Base-by-base conservation (phyloP, 2,888 invertebrate genomes). In the Cremastinae sp. region DNA sequence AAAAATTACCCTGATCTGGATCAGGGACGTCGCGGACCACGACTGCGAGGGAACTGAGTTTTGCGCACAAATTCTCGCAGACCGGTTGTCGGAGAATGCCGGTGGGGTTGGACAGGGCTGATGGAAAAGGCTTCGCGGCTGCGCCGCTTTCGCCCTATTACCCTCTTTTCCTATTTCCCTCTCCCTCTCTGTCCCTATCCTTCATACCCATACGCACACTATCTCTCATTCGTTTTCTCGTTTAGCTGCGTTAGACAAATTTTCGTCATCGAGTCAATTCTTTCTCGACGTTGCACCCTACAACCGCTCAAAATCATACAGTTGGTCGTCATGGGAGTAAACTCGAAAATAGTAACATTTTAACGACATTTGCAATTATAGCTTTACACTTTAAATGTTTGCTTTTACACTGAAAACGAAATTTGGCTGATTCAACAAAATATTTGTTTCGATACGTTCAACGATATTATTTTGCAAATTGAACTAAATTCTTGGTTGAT, bases 61-160 rank as follows among this genome's bases (percentile, higher is more conserved):
- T 80, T 81, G 79, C 81, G 83, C 82, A 80, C 84, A 80, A 85
- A 79, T 84, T 79, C 78, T 80, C 76, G 74, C 78, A 75, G 75
- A 74, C 56, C 68, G 73, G 59, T 54, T 69, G 73, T 49, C 70
- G 74, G 62, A 73, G 64, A 75, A 66, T 62, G 66, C 66, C 71
- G 79, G 79, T 72, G 76, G 76, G 72, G 78, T 54, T 77, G 78
- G 65, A 62, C 68, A 74, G 77, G 47, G 80, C 28, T 80, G 81
- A 80, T 79, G 81, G 75, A 81, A 68, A 81, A 81, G 84, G 81
- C 82, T 81, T 80, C 79, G 86, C 86, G 86, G 79, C 86, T 86
- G 86, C 87, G 87, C 86, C 74, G 80, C 84, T 81, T 82, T 58
- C 53, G 77, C 81, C 84, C 81, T 83, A 81, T 84, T 84, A 82